Evolutionary conservation across 1,140 invertebrate genomes (phyloP).

Genomic region (Monomorium pharaonis): DNA sequence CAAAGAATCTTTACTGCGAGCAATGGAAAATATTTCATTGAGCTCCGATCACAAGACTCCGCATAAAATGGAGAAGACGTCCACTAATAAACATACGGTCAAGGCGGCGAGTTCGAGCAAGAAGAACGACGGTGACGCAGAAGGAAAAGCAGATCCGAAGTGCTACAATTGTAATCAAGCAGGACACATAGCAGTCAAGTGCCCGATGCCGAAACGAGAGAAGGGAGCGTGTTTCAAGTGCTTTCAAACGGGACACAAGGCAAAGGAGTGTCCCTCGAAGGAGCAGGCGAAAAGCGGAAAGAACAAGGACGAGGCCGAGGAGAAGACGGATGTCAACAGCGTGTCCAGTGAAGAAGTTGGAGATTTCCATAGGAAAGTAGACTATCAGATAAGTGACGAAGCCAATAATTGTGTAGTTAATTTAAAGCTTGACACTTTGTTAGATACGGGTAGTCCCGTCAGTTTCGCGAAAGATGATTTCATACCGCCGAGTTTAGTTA

Average conservation of each 20-base stretch:
- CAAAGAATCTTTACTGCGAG: background rate
- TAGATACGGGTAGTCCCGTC: slow-evolving; percentile 19
- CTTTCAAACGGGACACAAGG: background rate
- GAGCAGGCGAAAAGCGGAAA: background rate
- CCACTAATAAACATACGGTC: fast-evolving
- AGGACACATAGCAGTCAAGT: background rate
- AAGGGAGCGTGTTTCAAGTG: background rate
- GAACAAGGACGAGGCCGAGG: too few species aligned
- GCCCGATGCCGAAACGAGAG: background rate
- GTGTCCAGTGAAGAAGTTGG: background rate
- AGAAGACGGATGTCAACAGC: background rate
- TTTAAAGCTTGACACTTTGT: background rate
- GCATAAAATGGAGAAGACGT: background rate
- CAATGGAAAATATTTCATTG: background rate
- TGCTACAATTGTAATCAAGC: too few species aligned
- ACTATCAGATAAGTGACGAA: background rate
- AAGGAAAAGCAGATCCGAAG: too few species aligned
- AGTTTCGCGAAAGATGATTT: slow-evolving; percentile 11
- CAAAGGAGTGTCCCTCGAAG: background rate
- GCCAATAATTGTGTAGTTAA: background rate
- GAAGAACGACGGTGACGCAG: background rate
- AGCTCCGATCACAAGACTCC: background rate
- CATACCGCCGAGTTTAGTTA: background rate
- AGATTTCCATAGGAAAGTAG: background rate
- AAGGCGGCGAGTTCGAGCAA: background rate